phyloP scores from a whole-genome alignment of 2,797 vertebrate genomes.

The Artibeus jamaicensis region DNA sequence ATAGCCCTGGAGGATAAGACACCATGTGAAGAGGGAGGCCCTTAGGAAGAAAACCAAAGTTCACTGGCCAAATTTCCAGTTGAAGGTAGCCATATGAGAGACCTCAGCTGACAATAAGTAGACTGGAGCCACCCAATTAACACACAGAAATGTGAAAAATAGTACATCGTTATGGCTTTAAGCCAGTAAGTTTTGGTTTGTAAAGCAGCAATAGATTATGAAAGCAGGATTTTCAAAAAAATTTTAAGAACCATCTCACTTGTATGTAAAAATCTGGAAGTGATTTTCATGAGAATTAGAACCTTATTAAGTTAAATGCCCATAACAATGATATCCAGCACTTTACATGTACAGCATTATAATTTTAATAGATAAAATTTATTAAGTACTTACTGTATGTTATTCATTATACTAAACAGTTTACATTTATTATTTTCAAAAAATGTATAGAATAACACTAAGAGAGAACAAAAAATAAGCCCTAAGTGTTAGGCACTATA shows the following conservation, averaged over 20 bases:
- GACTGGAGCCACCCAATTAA: neutral
- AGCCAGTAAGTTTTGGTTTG: neutral
- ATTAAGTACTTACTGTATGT: neutral
- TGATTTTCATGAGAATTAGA: conserved; percentile 9
- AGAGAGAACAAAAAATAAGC: neutral
- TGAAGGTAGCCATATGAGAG: neutral
- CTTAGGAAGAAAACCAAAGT: neutral
- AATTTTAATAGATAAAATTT: neutral
- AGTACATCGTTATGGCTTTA: neutral
- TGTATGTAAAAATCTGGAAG: conserved; percentile 6
- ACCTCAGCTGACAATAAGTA: neutral
- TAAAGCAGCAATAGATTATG: neutral
- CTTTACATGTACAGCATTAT: neutral
- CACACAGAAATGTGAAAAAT: neutral
- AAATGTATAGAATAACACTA: neutral
- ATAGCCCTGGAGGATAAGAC: neutral
- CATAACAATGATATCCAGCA: neutral
- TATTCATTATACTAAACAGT: neutral
- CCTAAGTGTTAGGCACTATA: neutral
- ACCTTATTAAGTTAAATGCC: neutral
- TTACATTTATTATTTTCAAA: neutral
- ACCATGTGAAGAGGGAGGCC: neutral
- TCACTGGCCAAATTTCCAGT: neutral
- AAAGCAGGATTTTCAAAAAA: neutral
- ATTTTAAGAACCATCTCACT: neutral